Conservation (phyloP, 1,140 invertebrate species). For the Geopemphigus sp. region DNA sequence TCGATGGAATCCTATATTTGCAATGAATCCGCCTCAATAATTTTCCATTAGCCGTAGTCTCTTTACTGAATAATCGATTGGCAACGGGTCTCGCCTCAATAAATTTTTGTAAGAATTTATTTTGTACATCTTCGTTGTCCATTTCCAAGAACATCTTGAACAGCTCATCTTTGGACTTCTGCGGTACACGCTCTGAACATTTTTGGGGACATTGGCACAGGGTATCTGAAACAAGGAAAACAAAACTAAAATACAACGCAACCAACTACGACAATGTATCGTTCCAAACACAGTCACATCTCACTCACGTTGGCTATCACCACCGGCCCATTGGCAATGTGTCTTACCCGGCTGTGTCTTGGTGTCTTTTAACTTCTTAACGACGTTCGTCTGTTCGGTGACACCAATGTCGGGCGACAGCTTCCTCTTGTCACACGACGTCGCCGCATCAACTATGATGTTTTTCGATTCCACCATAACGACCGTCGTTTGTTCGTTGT, state of each 20-base stretch:
- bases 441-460: neutral
- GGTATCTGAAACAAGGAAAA: slow-evolving; percentile 55
- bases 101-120: slow-evolving; percentile 57
- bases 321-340: too few species aligned
- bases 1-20: slow-evolving; percentile 57
- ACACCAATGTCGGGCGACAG: neutral
- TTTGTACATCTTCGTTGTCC: slow-evolving; percentile 57
- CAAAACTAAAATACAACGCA: neutral
- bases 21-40: slow-evolving; percentile 57
- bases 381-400: neutral
- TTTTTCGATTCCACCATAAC: neutral
- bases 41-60: slow-evolving; percentile 52
- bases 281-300: neutral
- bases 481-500: neutral
- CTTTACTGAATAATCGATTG: slow-evolving; percentile 52
- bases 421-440: slow-evolving; percentile 16
- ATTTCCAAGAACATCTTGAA: slow-evolving; percentile 59
- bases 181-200: slow-evolving; percentile 58
- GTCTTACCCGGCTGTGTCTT: slow-evolving; percentile 26
- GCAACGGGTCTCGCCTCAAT: slow-evolving; percentile 56
- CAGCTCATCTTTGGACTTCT: slow-evolving; percentile 56
- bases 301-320: neutral
- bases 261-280: too few species aligned
- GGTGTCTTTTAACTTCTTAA: slow-evolving; percentile 16
- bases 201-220: slow-evolving; percentile 61